Conservation (phyloP, 2,113 vertebrate genomes). For the Malaclemys terrapin region DNA sequence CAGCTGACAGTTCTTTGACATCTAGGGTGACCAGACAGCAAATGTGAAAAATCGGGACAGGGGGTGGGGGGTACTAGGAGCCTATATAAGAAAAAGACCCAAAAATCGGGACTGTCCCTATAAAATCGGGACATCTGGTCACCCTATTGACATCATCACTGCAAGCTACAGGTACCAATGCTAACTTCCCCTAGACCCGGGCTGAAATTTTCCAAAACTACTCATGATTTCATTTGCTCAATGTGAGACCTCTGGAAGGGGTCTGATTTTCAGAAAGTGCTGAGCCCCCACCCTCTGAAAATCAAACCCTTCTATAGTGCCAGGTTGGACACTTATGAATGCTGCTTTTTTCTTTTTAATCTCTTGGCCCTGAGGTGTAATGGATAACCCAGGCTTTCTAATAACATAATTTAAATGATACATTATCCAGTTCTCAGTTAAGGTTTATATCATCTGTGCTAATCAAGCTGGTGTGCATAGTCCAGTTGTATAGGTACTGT, state of each 20-base stretch:
- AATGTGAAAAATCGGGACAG: too few species aligned
- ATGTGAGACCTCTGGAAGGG: neutral
- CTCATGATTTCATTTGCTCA: neutral
- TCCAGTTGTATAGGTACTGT: neutral
- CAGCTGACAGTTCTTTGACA: neutral
- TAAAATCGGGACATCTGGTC: too few species aligned
- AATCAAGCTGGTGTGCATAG: neutral
- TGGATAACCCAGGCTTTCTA: fast-evolving
- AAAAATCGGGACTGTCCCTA: too few species aligned
- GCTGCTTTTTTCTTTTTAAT: neutral
- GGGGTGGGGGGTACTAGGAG: too few species aligned
- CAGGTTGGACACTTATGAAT: neutral
- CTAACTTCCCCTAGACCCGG: neutral
- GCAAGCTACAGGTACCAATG: neutral
- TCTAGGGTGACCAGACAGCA: too few species aligned
- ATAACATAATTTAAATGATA: neutral
- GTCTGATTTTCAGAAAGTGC: neutral
- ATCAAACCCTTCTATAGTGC: neutral
- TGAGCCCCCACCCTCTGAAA: neutral
- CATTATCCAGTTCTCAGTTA: neutral
- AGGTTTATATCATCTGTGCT: neutral
- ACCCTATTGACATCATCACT: neutral
- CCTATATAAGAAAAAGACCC: too few species aligned
- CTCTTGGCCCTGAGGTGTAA: neutral
- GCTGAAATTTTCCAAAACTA: too few species aligned